Conservation (phyloP, 2,888 invertebrate genomes). For the Gnatocerus cornutus region DNA sequence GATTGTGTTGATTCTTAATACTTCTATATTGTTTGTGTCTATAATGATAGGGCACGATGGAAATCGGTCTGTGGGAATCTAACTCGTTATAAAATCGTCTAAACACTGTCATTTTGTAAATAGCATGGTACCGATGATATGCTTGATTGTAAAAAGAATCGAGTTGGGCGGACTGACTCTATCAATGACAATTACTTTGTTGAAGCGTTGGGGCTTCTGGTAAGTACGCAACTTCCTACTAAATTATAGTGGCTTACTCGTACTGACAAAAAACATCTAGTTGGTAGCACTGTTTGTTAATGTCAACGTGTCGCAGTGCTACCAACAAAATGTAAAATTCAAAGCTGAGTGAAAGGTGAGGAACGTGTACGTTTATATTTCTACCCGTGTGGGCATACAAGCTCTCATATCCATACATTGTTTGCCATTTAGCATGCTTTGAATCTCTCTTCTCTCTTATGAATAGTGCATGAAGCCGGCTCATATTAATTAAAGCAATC, state of each 20-base stretch:
- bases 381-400: too few species aligned
- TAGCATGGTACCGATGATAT: conserved; percentile 27
- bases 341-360: too few species aligned
- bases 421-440: conserved; percentile 1
- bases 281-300: too few species aligned
- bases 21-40: conserved; percentile 46
- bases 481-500: conserved; percentile 60
- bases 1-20: conserved; percentile 47
- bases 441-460: conserved; percentile 45
- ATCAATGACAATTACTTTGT: conserved; percentile 48
- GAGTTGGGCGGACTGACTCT: conserved; percentile 29
- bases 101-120: conserved; percentile 52
- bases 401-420: neutral
- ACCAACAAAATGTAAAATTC: too few species aligned
- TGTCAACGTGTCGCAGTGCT: too few species aligned
- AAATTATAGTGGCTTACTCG: too few species aligned
- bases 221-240: neutral
- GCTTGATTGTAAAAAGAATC: conserved; percentile 38
- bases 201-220: conserved; percentile 37
- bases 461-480: conserved; percentile 58
- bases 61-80: conserved; percentile 52
- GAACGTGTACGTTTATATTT: too few species aligned
- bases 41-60: conserved; percentile 49
- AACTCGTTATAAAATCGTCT: conserved; percentile 50
- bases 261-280: too few species aligned